phyloP scores from a whole-genome alignment of 2,797 vertebrate species.

The Lacerta viridis region DNA sequence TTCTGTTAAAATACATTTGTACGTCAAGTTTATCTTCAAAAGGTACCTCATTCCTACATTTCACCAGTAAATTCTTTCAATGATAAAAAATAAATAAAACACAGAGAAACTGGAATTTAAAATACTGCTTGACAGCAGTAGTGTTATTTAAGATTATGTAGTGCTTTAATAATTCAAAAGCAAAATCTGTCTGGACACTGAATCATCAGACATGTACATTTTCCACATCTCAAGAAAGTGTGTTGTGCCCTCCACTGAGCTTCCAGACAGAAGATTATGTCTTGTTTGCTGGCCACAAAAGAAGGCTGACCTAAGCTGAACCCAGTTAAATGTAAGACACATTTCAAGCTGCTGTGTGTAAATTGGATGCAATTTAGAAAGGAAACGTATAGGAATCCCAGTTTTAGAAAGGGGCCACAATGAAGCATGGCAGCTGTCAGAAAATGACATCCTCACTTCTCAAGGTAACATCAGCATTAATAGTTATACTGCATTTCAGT shows the following conservation, averaged over 20 bases:
- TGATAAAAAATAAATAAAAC: neutral
- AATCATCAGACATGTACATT: conserved; percentile 81
- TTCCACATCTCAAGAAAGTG: conserved; percentile 79
- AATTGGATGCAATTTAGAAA: conserved; percentile 59
- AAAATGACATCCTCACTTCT: conserved; percentile 21
- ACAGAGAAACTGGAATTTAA: conserved; percentile 61
- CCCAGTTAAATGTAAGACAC: conserved; percentile 70
- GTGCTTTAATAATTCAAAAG: conserved; percentile 81
- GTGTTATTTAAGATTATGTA: conserved; percentile 79
- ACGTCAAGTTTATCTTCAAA: conserved; percentile 24
- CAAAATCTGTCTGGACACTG: conserved; percentile 80
- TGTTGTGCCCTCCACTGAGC: conserved; percentile 71
- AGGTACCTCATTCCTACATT: conserved; percentile 17
- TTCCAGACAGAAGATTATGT: conserved; percentile 78
- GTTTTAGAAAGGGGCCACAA: conserved; percentile 27
- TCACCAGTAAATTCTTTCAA: conserved; percentile 30
- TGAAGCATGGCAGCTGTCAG: conserved; percentile 44
- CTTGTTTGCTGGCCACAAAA: conserved; percentile 76
- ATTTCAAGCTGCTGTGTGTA: conserved; percentile 62
- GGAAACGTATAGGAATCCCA: conserved; percentile 38
- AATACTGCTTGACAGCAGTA: conserved; percentile 74
- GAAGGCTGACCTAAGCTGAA: conserved; percentile 77
- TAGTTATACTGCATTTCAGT: neutral
- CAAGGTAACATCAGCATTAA: conserved; percentile 21
- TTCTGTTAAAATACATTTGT: neutral